Percentiles rank a stretch among this genome's conserved stretches.
Conservation (phyloP, 35 echinoderm and acorn worm genomes). For the Heliocidaris tuberculata region DNA sequence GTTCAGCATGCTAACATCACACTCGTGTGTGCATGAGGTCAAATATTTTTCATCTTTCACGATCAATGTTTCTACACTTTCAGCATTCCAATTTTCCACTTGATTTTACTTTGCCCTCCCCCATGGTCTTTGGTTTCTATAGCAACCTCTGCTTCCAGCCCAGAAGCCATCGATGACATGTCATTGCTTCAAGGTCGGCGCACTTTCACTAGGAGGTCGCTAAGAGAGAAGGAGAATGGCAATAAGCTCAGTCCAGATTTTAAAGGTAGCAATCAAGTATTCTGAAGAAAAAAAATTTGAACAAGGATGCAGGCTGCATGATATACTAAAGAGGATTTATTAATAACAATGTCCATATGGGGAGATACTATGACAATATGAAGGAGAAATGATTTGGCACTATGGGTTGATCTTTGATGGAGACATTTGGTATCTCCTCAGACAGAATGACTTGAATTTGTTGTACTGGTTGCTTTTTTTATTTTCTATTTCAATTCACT, state of each 20-base stretch:
- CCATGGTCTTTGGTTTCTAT: constrained; percentile 12
- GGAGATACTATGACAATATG: not conserved
- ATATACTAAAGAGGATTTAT: not conserved
- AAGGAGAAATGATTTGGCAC: not conserved
- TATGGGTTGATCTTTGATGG: not conserved
- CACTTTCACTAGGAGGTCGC: constrained; percentile 77
- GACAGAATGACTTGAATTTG: not conserved
- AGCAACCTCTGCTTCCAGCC: constrained; percentile 85
- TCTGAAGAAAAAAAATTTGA: not conserved
- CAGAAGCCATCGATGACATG: constrained; percentile 84
- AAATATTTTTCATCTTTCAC: not conserved
- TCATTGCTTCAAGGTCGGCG: constrained; percentile 63
- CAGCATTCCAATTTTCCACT: not conserved
- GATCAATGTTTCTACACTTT: not conserved
- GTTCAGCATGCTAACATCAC: not conserved
- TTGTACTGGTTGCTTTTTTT: not conserved
- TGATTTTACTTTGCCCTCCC: constrained; percentile 8
- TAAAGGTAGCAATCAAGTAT: constrained; percentile 69
- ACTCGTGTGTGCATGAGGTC: not conserved
- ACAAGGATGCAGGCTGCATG: not conserved
- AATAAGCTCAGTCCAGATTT: constrained; percentile 77
- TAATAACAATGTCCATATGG: not conserved
- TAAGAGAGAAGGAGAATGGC: constrained; percentile 73
- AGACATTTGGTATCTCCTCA: not conserved
- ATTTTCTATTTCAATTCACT: not conserved